These are phyloP conservation scores for Amorpha juglandis DNA, from an alignment of 2,888 invertebrate genomes.

Conservation along the genomic window DNA sequence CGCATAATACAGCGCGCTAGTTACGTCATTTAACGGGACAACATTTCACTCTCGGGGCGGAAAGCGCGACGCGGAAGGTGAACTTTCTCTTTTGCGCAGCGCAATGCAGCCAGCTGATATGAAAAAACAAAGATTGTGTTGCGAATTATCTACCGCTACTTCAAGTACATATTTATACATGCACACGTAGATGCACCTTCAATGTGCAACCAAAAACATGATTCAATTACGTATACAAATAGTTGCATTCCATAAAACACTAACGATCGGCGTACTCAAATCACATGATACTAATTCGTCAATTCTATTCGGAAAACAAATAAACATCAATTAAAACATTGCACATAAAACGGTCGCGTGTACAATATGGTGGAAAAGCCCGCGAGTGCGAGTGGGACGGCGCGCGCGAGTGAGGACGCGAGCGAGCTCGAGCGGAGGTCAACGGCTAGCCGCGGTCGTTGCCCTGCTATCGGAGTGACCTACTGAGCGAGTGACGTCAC, in stretches of 20 bases:
- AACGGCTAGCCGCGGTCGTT: conserved; percentile 85
- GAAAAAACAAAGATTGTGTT: conserved; percentile 58
- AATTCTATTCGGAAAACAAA: conserved; percentile 44
- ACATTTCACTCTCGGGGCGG: conserved; percentile 82
- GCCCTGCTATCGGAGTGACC: conserved; percentile 85
- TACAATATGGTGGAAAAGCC: conserved; percentile 70
- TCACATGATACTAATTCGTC: conserved; percentile 19
- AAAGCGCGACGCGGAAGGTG: conserved; percentile 81
- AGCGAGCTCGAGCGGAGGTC: conserved; percentile 82
- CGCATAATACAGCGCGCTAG: conserved; percentile 59
- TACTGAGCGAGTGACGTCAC: conserved; percentile 85
- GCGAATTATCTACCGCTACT: conserved; percentile 46
- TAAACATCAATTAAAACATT: conserved; percentile 59
- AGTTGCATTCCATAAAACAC: conserved; percentile 34
- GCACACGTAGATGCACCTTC: conserved; percentile 29
- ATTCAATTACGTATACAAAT: conserved; percentile 13
- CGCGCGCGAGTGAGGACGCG: conserved; percentile 73
- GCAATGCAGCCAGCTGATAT: conserved; percentile 43
- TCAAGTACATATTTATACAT: conserved; percentile 44
- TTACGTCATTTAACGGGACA: conserved; percentile 82
- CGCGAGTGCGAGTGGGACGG: conserved; percentile 68
- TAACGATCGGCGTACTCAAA: conserved; percentile 21
- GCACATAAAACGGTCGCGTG: conserved; percentile 63
- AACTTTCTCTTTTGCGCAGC: conserved; percentile 82
- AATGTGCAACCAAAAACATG: neutral